These are phyloP conservation scores for Holothuria leucospilota DNA, from an alignment of 53 echinoderm and acorn worm species.

Conservation along the genomic window DNA sequence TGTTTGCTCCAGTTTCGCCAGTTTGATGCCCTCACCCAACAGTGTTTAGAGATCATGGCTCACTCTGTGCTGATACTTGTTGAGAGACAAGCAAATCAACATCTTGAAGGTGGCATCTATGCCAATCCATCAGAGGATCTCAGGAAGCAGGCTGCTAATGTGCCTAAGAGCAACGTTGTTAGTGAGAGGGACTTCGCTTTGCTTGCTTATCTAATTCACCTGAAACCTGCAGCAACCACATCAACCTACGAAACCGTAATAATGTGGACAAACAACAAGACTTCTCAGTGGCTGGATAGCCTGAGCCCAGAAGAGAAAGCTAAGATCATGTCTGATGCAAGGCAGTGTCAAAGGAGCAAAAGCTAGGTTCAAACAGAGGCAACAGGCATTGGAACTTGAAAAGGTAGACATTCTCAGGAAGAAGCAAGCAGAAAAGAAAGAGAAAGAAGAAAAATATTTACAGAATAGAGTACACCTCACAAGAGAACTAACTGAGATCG, in stretches of 20 bases:
- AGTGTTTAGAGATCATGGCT: constrained; percentile 1
- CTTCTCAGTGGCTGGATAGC: background rate
- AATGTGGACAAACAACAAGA: background rate
- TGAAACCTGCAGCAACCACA: constrained; percentile 3
- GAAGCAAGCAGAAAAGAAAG: background rate
- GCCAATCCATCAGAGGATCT: constrained; percentile 1
- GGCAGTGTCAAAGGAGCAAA: background rate
- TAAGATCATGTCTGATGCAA: background rate
- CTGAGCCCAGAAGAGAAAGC: background rate
- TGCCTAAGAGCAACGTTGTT: background rate
- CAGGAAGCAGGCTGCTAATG: background rate
- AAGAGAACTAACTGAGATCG: background rate
- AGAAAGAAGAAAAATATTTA: background rate
- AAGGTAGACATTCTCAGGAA: background rate
- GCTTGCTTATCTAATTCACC: background rate
- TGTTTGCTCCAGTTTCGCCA: background rate
- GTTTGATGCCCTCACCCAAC: constrained; percentile 5
- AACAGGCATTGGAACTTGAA: background rate
- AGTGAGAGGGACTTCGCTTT: background rate
- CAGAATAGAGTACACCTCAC: background rate
- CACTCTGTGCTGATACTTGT: background rate
- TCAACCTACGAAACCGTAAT: background rate
- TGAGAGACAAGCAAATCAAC: background rate
- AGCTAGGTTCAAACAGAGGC: background rate
- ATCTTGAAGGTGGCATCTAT: background rate